Evolutionary conservation across 2,797 vertebrate species (phyloP), one percentile per base, ranked within the genome.

Genomic region (Sebastes kiyomatsui): DNA sequence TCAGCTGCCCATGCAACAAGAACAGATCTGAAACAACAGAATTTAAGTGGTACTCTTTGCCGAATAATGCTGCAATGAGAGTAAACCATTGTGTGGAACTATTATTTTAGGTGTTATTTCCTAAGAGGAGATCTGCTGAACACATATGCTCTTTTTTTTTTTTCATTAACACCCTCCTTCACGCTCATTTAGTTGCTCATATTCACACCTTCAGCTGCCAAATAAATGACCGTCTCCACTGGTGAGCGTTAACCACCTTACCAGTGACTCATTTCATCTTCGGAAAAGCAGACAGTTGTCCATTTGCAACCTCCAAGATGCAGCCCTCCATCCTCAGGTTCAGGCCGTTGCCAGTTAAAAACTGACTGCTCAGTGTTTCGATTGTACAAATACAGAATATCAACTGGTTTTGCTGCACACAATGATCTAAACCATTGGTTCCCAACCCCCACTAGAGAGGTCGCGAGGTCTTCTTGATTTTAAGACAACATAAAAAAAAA

Each of bases 181-280:
- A 75, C 13, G 12, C 76, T 88, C 18, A 80, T 86, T 83, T 72
- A 70, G 38, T 59, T 83, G 56, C 67, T 87, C 75, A 68, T 69
- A 73, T 83, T 91, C 73, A 85, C 87, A 87, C 84, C 65, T 83
- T 85, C 61, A 75, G 35, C 77, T 87, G 81, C 66, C 72, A 79
- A 81, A 32, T 72, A 80, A 87, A 85, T 75, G 22, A 81, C 60
- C 30, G 14, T 64, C 66, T 86, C 58, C n/a, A 6, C 58, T 67
- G 59, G 13, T 54, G 32, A 85, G 28, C 49, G 49, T 72, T 72
- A 75, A 58, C 60, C 65, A 75, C 61, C 54, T 69, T 28, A 80
- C 5, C 23, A 27, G 12, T 14, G 42, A 69, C 27, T 71, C 32
- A 13, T 27, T 22, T 67, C 35, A 56, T 55, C 62, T 38, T 23